Evolutionary conservation across 35 echinoderm and acorn worm species (phyloP).

Genomic region (Stichopus chloronotus): DNA sequence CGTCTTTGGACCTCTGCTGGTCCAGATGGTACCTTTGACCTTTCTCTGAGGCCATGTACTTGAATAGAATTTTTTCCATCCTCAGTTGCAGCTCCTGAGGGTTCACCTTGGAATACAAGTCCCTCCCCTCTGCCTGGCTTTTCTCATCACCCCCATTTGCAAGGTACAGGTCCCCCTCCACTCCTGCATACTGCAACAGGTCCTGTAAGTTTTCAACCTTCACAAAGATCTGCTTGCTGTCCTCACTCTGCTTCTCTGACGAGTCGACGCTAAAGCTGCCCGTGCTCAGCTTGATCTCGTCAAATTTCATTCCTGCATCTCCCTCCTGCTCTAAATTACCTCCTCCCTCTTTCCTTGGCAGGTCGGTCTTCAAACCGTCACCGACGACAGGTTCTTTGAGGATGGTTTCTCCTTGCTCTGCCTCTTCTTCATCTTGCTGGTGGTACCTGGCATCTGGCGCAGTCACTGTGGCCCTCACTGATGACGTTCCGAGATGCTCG

Average conservation of each 20-base stretch:
- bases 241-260: not conserved
- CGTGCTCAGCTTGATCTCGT: not conserved
- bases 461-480: not conserved
- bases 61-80: conserved; percentile 61
- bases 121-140: not conserved
- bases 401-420: not conserved
- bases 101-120: conserved; percentile 13
- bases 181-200: not conserved
- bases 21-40: conserved; percentile 53
- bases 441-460: conserved; percentile 19
- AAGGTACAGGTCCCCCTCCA: conserved; percentile 3
- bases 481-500: not conserved
- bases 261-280: no score
- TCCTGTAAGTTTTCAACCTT: conserved; percentile 9
- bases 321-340: not conserved
- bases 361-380: not conserved
- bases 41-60: conserved; percentile 58
- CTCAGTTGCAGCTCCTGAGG: conserved; percentile 43
- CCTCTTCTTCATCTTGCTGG: conserved; percentile 8
- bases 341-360: not conserved
- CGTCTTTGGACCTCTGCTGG: conserved; percentile 54
- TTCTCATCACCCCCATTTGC: not conserved
- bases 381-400: not conserved
- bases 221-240: conserved; percentile 4
- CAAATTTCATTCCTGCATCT: not conserved